Evolutionary conservation across 2,888 invertebrate genomes (phyloP), one percentile per base, ranked within the genome.

Genomic region (Troides aeacus): DNA sequence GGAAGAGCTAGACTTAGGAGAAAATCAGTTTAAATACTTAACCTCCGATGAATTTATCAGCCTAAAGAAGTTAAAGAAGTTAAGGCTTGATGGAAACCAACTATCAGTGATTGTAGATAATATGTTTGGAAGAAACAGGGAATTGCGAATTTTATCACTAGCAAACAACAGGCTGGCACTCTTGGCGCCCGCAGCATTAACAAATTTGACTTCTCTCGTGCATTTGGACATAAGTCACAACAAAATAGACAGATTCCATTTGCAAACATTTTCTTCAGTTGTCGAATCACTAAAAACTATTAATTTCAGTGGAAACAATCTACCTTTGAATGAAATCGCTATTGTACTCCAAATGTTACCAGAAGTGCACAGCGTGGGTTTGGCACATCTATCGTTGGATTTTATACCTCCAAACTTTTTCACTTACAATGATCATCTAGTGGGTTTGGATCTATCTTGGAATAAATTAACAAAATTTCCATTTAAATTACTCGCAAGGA

Each of bases 191-290:
- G 94, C 94, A 74, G 95, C 97, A 64, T 96, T 97, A 81, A 91
- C 94, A 75, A 96, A 96, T 87, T 92, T 96, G 73, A 94, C 95
- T 64, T 93, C 94, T 71, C 92, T 97, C 70, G 89, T 92, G 72
- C 94, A 95, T 76, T 88, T 97, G 74, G 96, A 97, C 84, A 93
- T 97, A 71, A 95, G 96, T 74, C 95, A 95, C 84, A 97, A 97
- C 83, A 95, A 96, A 85, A 92, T 97, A 75, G 94, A 95, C 77
- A 93, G 94, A 66, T 93, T 96, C 72, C 95, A 96, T 80, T 88
- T 93, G 57, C 91, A 93, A 73, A 93, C 94, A 0, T 93, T 95
- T 76, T 90, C 93, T 21, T 94, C 95, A 1, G 84, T 95, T 0
- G 93, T 94, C 10, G 94, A 94, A 73, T 94, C 94, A 60, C 86